These are phyloP conservation scores for Micropoecilia bifurca DNA, from an alignment of 2,797 vertebrate genomes.

Conservation along the genomic window DNA sequence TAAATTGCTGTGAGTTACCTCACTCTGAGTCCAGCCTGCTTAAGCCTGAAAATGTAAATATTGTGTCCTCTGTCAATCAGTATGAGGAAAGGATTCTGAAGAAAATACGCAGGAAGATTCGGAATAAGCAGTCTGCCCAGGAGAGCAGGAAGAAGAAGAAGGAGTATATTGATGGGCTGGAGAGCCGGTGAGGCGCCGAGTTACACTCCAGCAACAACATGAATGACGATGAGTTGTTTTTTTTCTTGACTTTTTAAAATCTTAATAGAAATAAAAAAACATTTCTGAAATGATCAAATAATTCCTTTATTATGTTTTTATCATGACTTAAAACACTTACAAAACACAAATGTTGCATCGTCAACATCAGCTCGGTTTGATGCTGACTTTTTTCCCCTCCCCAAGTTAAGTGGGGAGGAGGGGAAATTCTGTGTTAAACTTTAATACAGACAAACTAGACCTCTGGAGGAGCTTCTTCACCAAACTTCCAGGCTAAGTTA, in stretches of 20 bases:
- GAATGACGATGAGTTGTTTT: not conserved
- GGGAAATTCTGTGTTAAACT: not conserved
- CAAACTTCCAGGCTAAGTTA: not conserved
- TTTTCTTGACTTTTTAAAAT: not conserved
- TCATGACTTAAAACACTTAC: not conserved
- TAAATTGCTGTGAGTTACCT: constrained; percentile 49
- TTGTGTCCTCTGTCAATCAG: constrained; percentile 67
- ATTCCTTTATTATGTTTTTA: not conserved
- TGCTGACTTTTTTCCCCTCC: not conserved
- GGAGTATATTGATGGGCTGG: constrained; percentile 93
- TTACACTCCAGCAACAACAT: not conserved
- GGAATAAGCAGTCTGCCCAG: constrained; percentile 95
- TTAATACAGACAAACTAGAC: not conserved
- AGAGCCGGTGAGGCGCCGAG: constrained; percentile 83
- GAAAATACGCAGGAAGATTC: constrained; percentile 95
- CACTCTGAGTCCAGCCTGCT: constrained; percentile 10
- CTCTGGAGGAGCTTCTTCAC: not conserved
- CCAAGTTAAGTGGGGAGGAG: not conserved
- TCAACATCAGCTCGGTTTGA: not conserved
- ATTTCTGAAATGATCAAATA: not conserved
- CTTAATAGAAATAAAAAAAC: not conserved
- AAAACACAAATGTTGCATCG: not conserved
- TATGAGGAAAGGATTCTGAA: constrained; percentile 93
- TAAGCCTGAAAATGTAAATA: constrained; percentile 10
- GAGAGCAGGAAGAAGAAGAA: constrained; percentile 98